phyloP scores from a whole-genome alignment of 1,140 invertebrate genomes.

The Kradibia gibbosae region DNA sequence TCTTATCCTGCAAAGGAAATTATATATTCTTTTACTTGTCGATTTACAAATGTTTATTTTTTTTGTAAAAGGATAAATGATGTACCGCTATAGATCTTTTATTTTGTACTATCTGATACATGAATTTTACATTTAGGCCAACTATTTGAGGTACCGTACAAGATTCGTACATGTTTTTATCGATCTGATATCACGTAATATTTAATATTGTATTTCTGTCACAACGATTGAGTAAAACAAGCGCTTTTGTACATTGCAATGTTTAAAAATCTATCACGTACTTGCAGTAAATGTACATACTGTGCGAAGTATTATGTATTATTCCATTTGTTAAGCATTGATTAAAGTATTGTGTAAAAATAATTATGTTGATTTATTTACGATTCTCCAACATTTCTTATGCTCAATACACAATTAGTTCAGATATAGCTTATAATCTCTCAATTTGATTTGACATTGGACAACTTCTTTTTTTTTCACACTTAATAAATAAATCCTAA shows the following conservation, averaged over 20 bases:
- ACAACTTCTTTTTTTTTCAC: too few relatives aligned
- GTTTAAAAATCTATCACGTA: constrained; percentile 57
- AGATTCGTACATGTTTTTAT: constrained; percentile 56
- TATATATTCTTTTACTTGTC: constrained; percentile 21
- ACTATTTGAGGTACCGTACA: constrained; percentile 52
- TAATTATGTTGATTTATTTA: background rate
- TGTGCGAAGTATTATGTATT: constrained; percentile 68
- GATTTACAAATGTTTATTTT: constrained; percentile 41
- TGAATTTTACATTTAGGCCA: constrained; percentile 33
- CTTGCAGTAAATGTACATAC: constrained; percentile 66
- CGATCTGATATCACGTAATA: constrained; percentile 61
- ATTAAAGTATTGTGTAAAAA: constrained; percentile 69
- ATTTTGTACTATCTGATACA: constrained; percentile 44
- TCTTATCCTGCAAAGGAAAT: constrained; percentile 26
- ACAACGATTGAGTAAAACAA: constrained; percentile 56
- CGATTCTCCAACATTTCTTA: background rate
- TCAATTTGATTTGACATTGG: too few relatives aligned
- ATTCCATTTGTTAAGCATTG: constrained; percentile 70
- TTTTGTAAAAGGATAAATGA: constrained; percentile 38
- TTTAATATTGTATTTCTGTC: constrained; percentile 59
- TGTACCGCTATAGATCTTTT: constrained; percentile 52
- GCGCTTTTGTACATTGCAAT: constrained; percentile 62
- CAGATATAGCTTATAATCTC: too few relatives aligned
- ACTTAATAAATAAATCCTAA: too few relatives aligned
- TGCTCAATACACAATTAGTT: too few relatives aligned